Evolutionary conservation across 2,797 vertebrate species (phyloP).

Genomic region (Cossypha dichroa): DNA sequence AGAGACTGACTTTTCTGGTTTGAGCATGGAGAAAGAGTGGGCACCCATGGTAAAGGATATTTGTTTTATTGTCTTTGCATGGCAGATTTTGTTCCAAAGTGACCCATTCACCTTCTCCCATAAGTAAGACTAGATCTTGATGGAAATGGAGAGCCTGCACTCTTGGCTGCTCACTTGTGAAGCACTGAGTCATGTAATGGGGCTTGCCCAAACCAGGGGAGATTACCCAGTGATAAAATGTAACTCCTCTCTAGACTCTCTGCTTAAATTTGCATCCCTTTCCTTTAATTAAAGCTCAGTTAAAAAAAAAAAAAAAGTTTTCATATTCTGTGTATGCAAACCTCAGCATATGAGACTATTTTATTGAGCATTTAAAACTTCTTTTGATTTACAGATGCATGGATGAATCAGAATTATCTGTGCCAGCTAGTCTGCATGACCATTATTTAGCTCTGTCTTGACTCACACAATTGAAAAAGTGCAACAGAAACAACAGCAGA

Average conservation of each 20-base stretch:
- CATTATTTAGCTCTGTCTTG: not conserved
- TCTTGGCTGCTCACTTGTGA: not conserved
- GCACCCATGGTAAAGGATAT: not conserved
- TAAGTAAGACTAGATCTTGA: not conserved
- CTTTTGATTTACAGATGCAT: constrained; percentile 19
- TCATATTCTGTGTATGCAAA: not conserved
- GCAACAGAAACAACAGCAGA: not conserved
- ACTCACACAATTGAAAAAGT: not conserved
- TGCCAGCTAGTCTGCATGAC: not conserved
- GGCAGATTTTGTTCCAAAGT: not conserved
- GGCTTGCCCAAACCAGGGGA: not conserved
- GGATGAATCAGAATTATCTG: not conserved
- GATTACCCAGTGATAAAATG: not conserved
- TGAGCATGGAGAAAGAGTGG: not conserved
- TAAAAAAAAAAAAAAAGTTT: not conserved
- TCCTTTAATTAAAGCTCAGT: not conserved
- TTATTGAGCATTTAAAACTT: not conserved
- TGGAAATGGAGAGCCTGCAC: not conserved
- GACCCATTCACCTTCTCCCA: not conserved
- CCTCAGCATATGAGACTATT: not conserved
- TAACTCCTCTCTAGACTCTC: not conserved
- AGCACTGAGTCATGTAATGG: not conserved
- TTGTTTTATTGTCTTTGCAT: not conserved
- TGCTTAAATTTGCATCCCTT: not conserved
- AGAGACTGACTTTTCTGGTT: not conserved